These are phyloP conservation scores for Graptemys geographica DNA, from an alignment of 2,797 vertebrate genomes.

Conservation along the genomic window DNA sequence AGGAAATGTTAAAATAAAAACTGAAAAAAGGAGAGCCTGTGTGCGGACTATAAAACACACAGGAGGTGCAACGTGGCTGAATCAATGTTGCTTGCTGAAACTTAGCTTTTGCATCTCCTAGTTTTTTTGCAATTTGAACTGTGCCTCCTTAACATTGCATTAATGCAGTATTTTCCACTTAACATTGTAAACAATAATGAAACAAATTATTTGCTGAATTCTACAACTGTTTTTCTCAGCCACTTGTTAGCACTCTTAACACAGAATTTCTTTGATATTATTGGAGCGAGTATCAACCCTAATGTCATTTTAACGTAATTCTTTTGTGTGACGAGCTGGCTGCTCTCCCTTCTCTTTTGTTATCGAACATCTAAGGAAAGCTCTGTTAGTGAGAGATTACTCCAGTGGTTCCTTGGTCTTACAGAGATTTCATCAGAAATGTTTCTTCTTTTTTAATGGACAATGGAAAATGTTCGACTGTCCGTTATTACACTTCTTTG, in stretches of 20 bases:
- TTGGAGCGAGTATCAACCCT: constrained; percentile 58
- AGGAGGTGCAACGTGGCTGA: neutral
- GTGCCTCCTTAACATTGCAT: constrained; percentile 12
- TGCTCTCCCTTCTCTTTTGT: constrained; percentile 56
- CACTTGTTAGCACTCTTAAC: constrained; percentile 41
- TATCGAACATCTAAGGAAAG: constrained; percentile 59
- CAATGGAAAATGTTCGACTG: constrained; percentile 69
- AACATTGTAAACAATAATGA: constrained; percentile 49
- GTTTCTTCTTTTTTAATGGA: constrained; percentile 56
- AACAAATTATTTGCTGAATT: constrained; percentile 41
- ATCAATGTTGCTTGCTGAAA: constrained; percentile 14
- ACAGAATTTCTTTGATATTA: constrained; percentile 57
- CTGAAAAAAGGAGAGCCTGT: neutral
- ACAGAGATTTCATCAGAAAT: constrained; percentile 57
- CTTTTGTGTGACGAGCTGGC: constrained; percentile 59
- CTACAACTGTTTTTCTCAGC: constrained; percentile 41
- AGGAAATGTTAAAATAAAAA: neutral
- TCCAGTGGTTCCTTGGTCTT: constrained; percentile 60
- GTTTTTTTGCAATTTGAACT: constrained; percentile 33
- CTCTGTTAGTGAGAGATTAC: constrained; percentile 64
- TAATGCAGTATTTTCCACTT: constrained; percentile 43
- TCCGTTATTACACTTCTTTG: constrained; percentile 67
- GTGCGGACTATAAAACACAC: neutral
- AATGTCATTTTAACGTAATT: constrained; percentile 71
- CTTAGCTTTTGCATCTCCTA: constrained; percentile 8